Base-by-base conservation (phyloP, 2,888 invertebrate species). In the Endotricha flammealis region DNA sequence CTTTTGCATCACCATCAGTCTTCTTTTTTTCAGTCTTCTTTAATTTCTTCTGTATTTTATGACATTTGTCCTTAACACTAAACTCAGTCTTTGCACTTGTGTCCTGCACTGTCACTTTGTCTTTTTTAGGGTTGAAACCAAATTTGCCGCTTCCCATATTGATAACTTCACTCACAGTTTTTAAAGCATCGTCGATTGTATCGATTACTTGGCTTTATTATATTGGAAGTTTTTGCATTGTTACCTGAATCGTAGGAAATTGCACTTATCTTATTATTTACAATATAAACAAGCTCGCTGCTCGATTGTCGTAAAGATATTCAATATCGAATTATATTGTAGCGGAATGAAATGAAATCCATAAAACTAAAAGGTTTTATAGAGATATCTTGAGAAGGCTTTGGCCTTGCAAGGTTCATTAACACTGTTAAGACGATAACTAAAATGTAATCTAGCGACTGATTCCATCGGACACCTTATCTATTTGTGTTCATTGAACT, bases 301-400 rank as follows among this genome's bases (percentile, higher is more conserved):
- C 61, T 66, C 61, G 69, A 65, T 60, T 70, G 76, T 69, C 69
- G 72, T 77, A 75, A 78, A 75, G 71, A 78, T 78, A 76, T 76
- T 73, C 63, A 61, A 68, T 77, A 77, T 73, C 71, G 70, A 53
- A 71, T 71, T 69, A 75, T 75, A 72, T 71, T 75, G 71, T 74
- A 64, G 72, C 62, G 61, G 64, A 78, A 76, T 80, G 75, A 78
- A 68, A 67, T 60, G 69, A 57, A 75, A 79, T 80, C 62, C 57
- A 73, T 77, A 74, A 76, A 70, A 79, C 75, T 77, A 73, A 80
- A 80, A 80, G 80, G 79, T 82, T 82, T 78, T 83, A 80, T 81
- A 79, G 68, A 74, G 75, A 67, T 78, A 78, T 79, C 73, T 72
- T 57, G 63, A 58, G 53, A 55, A 74, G 74, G 65, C 62, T 73